Evolutionary conservation across 1,140 invertebrate species (phyloP).

Genomic region (Brachionus koreanus): DNA sequence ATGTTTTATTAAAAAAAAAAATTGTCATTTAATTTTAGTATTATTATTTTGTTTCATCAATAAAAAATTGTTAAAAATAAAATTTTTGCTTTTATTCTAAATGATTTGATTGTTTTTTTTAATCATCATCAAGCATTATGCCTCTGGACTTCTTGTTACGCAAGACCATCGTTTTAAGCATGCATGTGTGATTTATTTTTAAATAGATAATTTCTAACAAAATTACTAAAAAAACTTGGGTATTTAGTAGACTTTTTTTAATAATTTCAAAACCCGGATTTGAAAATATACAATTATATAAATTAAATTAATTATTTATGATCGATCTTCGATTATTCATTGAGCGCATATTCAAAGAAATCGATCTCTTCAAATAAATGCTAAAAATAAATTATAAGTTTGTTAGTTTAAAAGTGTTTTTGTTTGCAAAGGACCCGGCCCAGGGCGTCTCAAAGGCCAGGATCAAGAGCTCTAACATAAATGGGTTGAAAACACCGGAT

Average conservation of each 20-base stretch:
- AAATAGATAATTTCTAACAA: neutral
- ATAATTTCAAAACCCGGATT: slow-evolving; percentile 3
- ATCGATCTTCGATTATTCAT: neutral
- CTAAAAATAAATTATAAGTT: neutral
- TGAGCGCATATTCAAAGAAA: neutral
- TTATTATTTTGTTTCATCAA: neutral
- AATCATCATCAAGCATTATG: slow-evolving; percentile 38
- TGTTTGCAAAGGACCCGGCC: neutral
- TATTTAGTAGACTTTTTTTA: slow-evolving; percentile 1
- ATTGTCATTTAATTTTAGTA: neutral
- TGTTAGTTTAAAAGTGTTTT: neutral
- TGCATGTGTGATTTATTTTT: slow-evolving; percentile 10
- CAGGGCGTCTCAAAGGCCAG: neutral
- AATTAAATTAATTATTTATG: neutral
- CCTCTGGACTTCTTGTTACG: neutral
- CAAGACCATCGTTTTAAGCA: slow-evolving; percentile 18
- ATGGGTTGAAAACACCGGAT: neutral
- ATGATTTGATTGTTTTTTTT: slow-evolving; percentile 21
- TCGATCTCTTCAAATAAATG: neutral
- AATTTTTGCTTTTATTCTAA: neutral
- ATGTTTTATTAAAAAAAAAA: neutral
- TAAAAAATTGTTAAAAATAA: neutral
- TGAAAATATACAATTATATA: slow-evolving; percentile 1
- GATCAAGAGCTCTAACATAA: neutral
- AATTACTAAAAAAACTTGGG: slow-evolving; percentile 4